A percentile compares a stretch with the other conserved stretches of the same genome.
These are phyloP conservation scores for Caradrina clavipalpis DNA, from an alignment of 2,888 invertebrate species.

Conservation along the genomic window DNA sequence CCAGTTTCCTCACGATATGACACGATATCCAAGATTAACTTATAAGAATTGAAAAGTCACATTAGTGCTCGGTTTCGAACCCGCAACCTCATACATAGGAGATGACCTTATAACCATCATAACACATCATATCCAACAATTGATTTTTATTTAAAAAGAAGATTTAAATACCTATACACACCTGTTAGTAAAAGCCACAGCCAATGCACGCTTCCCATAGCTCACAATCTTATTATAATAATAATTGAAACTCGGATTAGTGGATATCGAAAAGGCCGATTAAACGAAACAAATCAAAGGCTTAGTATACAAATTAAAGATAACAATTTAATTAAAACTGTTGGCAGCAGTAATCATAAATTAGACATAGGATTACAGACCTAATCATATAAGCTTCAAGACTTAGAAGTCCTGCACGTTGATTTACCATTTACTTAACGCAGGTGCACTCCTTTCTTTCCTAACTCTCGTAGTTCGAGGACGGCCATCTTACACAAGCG, in stretches of 20 bases:
- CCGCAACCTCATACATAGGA: too few relatives aligned
- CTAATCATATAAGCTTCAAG: neutral
- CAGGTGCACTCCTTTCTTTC: too few relatives aligned
- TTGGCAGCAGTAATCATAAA: conserved; percentile 20
- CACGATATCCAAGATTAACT: too few relatives aligned
- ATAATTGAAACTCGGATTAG: conserved; percentile 1
- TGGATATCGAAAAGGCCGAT: neutral
- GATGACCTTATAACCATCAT: too few relatives aligned
- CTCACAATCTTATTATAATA: conserved; percentile 14
- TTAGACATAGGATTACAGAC: neutral
- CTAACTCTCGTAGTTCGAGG: too few relatives aligned
- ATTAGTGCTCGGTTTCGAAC: too few relatives aligned
- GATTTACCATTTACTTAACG: too few relatives aligned
- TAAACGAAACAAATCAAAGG: neutral
- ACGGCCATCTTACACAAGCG: too few relatives aligned
- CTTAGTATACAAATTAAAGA: conserved; percentile 6
- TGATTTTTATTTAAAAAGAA: too few relatives aligned
- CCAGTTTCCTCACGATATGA: too few relatives aligned
- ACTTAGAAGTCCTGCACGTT: neutral
- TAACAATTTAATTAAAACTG: conserved; percentile 33
- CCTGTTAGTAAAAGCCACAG: conserved; percentile 27
- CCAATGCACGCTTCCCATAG: conserved; percentile 29
- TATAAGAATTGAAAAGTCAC: too few relatives aligned
- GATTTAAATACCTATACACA: conserved; percentile 6
- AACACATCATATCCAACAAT: too few relatives aligned